phyloP scores from a whole-genome alignment of 2,113 vertebrate species.

The Neotoma lepida region DNA sequence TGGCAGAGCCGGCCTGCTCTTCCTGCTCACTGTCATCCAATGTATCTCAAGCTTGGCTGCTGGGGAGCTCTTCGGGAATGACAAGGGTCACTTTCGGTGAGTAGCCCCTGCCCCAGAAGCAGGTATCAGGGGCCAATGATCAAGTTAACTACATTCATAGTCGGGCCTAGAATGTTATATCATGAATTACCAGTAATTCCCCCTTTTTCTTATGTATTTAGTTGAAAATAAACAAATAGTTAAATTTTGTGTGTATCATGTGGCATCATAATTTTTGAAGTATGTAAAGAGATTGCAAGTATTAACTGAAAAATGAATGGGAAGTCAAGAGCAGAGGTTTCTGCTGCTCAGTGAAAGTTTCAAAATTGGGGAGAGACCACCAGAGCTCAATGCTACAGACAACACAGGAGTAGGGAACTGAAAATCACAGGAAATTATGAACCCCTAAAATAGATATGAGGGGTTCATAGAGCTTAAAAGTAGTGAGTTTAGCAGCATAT shows the following conservation, averaged over 20 bases:
- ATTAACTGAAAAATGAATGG: background rate
- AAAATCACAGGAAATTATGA: background rate
- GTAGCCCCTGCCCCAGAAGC: background rate
- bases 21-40: background rate
- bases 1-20: background rate
- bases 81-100: background rate
- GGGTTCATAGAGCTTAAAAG: background rate
- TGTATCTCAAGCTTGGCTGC: background rate
- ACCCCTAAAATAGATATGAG: background rate
- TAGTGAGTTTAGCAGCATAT: background rate
- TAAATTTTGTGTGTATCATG: background rate
- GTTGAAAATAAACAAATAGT: background rate
- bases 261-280: background rate
- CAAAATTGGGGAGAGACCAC: too few relatives aligned
- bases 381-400: background rate
- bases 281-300: background rate
- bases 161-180: background rate
- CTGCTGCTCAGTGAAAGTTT: background rate
- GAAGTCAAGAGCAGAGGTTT: background rate
- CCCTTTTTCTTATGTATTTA: background rate
- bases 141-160: background rate
- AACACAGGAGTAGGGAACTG: background rate
- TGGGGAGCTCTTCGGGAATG: background rate
- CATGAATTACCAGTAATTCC: background rate
- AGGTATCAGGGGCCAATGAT: rapidly evolving